Evolutionary conservation across 2,888 invertebrate genomes (phyloP).

Genomic region (Drosophila limbata): DNA sequence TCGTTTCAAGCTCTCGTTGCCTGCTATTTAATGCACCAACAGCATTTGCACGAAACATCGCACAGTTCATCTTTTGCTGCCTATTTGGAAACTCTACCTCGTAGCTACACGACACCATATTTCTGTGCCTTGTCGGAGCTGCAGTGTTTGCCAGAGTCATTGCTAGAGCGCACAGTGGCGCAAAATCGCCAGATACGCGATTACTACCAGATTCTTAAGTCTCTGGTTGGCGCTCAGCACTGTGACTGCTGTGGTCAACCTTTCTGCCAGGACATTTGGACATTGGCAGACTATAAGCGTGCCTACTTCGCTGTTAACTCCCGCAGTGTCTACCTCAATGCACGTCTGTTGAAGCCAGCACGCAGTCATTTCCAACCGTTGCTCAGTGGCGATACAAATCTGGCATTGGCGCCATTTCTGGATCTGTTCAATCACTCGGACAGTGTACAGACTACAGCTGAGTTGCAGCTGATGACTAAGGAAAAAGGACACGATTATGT

Average conservation of each 20-base stretch:
- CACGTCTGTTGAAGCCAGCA: constrained; percentile 85
- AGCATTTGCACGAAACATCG: constrained; percentile 85
- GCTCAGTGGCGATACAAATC: constrained; percentile 87
- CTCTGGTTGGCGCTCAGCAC: constrained; percentile 33
- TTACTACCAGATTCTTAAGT: constrained; percentile 64
- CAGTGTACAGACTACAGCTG: constrained; percentile 87
- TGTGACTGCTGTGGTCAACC: constrained; percentile 85
- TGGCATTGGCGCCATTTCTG: constrained; percentile 94
- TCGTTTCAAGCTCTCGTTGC: constrained; percentile 91
- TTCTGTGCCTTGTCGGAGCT: constrained; percentile 88
- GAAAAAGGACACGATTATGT: constrained; percentile 58
- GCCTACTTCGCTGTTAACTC: constrained; percentile 94
- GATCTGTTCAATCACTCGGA: constrained; percentile 96
- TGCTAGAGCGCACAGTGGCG: constrained; percentile 86
- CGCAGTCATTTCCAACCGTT: constrained; percentile 80
- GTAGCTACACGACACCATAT: constrained; percentile 89
- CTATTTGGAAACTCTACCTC: constrained; percentile 90
- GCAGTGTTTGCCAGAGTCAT: constrained; percentile 87
- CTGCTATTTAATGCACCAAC: constrained; percentile 90
- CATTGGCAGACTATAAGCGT: constrained; percentile 89
- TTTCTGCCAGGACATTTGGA: constrained; percentile 86
- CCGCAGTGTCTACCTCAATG: constrained; percentile 91
- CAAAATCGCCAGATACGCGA: constrained; percentile 86
- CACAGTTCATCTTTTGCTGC: constrained; percentile 87
- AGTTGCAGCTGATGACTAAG: constrained; percentile 58